A percentile compares a stretch with the other conserved stretches of the same genome.
phyloP scores from a whole-genome alignment of 2,888 invertebrate species.

The Penaeus monodon region DNA sequence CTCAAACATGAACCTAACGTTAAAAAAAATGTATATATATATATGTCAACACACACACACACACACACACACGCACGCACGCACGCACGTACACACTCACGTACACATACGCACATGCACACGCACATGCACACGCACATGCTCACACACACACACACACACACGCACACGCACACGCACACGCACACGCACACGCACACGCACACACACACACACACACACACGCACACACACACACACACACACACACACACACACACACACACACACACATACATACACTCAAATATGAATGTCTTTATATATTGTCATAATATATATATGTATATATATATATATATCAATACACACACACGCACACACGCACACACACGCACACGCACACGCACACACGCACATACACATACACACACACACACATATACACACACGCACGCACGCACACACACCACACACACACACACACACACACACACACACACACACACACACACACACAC shows the following conservation, averaged over 20 bases:
- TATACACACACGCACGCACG: background rate
- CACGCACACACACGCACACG: too few species aligned
- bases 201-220: background rate
- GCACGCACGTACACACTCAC: background rate
- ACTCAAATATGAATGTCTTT: background rate
- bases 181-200: background rate
- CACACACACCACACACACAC: background rate
- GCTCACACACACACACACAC: background rate
- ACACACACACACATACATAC: background rate
- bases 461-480: too few species aligned
- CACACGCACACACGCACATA: too few species aligned
- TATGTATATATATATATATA: too few species aligned
- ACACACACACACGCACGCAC: background rate
- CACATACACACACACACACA: too few species aligned
- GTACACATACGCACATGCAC: background rate
- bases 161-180: background rate
- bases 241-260: too few species aligned
- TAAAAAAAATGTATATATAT: constrained; percentile 5
- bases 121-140: background rate
- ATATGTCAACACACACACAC: background rate
- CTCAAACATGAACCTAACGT: too few species aligned
- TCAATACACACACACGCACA: too few species aligned
- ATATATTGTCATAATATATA: background rate
- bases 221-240: too few species aligned
- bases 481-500: too few species aligned